Base-by-base conservation (phyloP, 2,113 vertebrate species). In the Xiphorhynchus elegans region DNA sequence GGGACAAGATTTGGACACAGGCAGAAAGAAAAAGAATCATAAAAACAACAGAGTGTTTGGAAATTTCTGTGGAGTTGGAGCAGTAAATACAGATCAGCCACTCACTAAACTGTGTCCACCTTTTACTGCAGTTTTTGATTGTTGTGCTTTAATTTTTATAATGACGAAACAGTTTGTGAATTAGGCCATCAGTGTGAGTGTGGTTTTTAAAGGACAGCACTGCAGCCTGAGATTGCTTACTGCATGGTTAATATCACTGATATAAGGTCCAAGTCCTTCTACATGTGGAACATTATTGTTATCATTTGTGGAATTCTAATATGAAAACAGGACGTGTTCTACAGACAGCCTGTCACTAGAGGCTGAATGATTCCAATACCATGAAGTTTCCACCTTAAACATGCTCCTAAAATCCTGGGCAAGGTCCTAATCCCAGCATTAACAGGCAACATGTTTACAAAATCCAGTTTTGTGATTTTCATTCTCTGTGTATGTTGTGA, bases 401-500 rank as follows among this genome's bases (percentile, higher is more conserved):
- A 15, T 44, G 50, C 55, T 93, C 29, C 64, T 81, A 42, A 91
- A 89, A 56, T 63, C 58, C 9, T 33, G 60, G 31, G 62, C 84
- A 33, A 92, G 59, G 77, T 84, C 73, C 84, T 74, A 89, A 86
- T 58, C n/a, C 24, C 68, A 84, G 59, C 44, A 39, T 89, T 78
- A 80, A 44, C 28, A 89, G 55, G 67, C 58, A 96, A 68, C 17
- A 35, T 7, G 10, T 89, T 95, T 92, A 94, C 72, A 76, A 92
- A 73, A 86, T 40, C 40, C 74, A 87, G 59, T 40, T 37, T 37
- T 4, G 9, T 23, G 49, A 46, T 78, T 92, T 90, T 80, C 66
- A 39, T 84, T 81, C 28, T 77, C 33, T 62, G 29, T 50, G 68
- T 81, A 83, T 20, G 13, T 42, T 70, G 81, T 50, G 42, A 58